Percentiles rank a stretch among this genome's conserved stretches.
Conservation (phyloP, 2,113 vertebrate species). For the Brachypteracias leptosomus region DNA sequence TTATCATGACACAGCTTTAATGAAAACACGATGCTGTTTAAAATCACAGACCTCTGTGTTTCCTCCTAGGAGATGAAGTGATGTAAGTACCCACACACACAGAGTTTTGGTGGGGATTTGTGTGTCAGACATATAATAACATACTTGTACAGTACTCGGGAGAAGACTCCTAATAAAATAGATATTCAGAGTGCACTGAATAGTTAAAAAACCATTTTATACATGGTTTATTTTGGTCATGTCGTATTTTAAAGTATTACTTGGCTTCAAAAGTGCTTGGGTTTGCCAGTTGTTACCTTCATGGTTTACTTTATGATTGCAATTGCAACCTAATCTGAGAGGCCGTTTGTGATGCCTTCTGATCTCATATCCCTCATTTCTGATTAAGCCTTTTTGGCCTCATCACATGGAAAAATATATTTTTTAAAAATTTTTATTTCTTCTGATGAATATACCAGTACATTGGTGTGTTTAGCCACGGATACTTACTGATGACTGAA, state of each 20-base stretch:
- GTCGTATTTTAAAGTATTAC: conserved; percentile 10
- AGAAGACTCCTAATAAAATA: conserved; percentile 5
- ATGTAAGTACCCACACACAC: neutral
- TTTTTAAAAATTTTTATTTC: neutral
- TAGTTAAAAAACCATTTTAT: neutral
- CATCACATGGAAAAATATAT: neutral
- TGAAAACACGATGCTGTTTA: neutral
- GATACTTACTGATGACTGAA: conserved; percentile 2
- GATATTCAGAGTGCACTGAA: neutral
- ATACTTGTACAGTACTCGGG: neutral
- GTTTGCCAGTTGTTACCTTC: conserved; percentile 23
- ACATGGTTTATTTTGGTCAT: neutral
- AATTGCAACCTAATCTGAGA: neutral
- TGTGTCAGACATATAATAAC: neutral
- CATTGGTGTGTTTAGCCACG: neutral
- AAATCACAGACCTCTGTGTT: neutral
- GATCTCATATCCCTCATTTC: neutral
- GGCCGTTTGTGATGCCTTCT: neutral
- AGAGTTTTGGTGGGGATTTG: neutral
- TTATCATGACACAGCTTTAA: neutral
- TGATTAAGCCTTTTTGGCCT: neutral
- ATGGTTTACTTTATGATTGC: neutral
- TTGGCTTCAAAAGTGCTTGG: conserved; percentile 14
- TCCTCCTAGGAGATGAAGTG: neutral
- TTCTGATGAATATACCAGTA: neutral